Conservation (phyloP, 2,113 vertebrate species). For the Pelecanus crispus region DNA sequence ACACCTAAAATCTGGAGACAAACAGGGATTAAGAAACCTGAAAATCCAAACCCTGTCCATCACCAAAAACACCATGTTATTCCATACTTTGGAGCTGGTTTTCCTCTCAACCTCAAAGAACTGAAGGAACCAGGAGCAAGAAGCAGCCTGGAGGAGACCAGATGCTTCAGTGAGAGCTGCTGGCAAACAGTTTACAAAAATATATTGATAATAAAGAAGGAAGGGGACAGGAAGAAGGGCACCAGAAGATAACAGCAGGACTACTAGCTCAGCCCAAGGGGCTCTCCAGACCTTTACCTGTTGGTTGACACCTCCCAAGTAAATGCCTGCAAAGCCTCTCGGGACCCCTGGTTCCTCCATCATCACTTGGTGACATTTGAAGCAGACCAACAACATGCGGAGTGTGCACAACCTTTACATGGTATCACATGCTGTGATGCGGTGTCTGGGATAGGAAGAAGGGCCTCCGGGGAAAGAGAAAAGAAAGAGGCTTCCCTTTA, state of each 20-base stretch:
- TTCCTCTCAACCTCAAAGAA: neutral
- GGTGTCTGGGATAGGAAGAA: neutral
- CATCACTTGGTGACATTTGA: neutral
- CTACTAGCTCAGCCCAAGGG: neutral
- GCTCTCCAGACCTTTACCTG: neutral
- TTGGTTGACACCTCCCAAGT: neutral
- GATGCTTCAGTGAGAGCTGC: neutral
- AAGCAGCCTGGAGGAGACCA: neutral
- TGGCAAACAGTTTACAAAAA: neutral
- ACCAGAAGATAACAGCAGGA: neutral
- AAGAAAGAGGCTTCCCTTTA: neutral
- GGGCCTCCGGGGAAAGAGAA: neutral
- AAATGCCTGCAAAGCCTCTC: neutral
- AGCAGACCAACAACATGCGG: neutral
- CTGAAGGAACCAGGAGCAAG: neutral
- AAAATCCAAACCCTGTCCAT: neutral
- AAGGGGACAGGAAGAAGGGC: neutral
- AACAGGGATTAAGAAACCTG: neutral
- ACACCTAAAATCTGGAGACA: neutral
- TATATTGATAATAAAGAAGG: neutral
- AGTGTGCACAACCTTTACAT: accelerated
- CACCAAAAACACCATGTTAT: neutral
- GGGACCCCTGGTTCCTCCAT: neutral
- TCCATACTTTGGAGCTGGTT: neutral
- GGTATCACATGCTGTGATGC: neutral